Conservation (phyloP, 2,797 vertebrate genomes). For the Stomatorhinus walkeri region DNA sequence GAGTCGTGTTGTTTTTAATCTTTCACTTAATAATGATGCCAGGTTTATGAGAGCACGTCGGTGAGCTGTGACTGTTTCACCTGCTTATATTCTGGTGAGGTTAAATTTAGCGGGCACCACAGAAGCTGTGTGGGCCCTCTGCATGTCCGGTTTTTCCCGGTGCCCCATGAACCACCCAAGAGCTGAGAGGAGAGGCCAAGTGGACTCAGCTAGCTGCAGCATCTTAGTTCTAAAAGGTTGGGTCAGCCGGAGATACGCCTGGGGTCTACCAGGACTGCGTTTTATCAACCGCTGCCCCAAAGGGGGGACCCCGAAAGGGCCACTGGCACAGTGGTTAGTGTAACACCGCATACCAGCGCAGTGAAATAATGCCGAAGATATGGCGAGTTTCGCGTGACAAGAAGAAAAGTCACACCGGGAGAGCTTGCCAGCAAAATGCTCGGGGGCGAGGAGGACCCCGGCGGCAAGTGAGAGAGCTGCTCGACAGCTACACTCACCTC, state of each 20-base stretch:
- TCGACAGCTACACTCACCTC: background rate
- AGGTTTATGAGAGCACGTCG: background rate
- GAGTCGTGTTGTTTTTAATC: background rate
- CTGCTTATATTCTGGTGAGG: background rate
- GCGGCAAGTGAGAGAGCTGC: background rate
- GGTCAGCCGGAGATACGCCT: background rate
- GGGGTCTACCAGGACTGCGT: background rate
- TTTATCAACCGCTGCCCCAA: background rate
- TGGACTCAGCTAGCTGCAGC: background rate
- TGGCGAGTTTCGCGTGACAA: constrained; percentile 8
- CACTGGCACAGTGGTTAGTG: background rate
- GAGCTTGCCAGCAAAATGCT: background rate
- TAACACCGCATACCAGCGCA: background rate
- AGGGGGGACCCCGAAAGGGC: background rate
- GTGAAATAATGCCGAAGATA: constrained; percentile 21
- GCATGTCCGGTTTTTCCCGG: background rate
- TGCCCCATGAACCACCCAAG: background rate
- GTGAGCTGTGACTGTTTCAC: background rate
- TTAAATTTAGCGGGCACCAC: background rate
- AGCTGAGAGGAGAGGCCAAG: background rate
- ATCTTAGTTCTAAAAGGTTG: background rate
- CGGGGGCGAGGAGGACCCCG: background rate
- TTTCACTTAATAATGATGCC: background rate
- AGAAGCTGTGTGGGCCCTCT: background rate
- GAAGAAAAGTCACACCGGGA: constrained; percentile 2